Evolutionary conservation across 2,888 invertebrate species (phyloP), one percentile per base, ranked within the genome.

Genomic region (Drosophila mimica): DNA sequence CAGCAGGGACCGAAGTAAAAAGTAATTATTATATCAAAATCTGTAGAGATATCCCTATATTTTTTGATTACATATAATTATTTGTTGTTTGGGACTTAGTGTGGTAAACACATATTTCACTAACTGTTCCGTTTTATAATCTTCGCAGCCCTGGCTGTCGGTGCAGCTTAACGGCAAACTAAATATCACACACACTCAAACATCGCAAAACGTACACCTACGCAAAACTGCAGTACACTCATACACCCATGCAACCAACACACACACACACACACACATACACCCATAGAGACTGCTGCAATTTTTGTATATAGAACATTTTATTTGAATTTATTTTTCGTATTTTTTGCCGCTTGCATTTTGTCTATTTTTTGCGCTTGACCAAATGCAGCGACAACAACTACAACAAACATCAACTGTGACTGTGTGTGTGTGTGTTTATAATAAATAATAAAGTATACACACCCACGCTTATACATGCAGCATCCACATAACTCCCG

Each of bases 361-460:
- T 87, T 90, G 89, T 86, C 74, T 81, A 76, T 88, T 78, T 88
- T 86, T 81, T 75, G 73, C 71, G 75, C 80, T 82, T 85, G 75
- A 80, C 81, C 86, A 75, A 85, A 76, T 74, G 86, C 74, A 69
- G 67, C 88, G 76, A 79, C 88, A 82, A 79, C 33, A 59, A 57
- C 40, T 30, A 67, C 25, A 48, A 30, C 38, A 54, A 40, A 40
- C 61, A 65, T 60, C 51, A 70, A 68, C 53, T 67, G 67, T 70
- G 67, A 46, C 46, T 67, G 53, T 83, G 74, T 82, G 88, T 67
- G 53, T 83, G 74, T 82, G 88, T 81, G 72, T 74, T 79, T 75
- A 88, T 88, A 90, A 88, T 90, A 88, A 88, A 88, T 88, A 88
- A 88, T 90, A 88, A 83, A 88, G 78, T 77, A 80, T 77, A 80